Conservation (phyloP, 2,113 vertebrate genomes). For the Cochlearius cochlearius region DNA sequence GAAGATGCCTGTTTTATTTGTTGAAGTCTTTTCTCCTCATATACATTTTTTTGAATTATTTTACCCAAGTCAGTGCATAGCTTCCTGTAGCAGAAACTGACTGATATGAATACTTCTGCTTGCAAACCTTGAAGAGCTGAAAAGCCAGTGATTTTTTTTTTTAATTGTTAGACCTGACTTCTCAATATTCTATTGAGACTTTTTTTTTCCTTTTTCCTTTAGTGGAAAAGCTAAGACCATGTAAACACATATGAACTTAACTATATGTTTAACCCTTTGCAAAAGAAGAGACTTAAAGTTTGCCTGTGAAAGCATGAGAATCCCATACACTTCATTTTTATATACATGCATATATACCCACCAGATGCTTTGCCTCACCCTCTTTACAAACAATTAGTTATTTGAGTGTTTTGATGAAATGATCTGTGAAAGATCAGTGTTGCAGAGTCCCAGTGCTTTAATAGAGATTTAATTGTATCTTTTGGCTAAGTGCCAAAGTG, state of each 20-base stretch:
- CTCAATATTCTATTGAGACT: neutral
- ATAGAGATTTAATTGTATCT: slow-evolving; percentile 21
- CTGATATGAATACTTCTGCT: neutral
- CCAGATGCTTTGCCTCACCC: neutral
- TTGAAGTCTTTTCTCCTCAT: neutral
- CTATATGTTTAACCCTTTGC: neutral
- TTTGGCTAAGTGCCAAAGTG: slow-evolving; percentile 9
- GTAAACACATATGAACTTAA: neutral
- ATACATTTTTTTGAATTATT: neutral
- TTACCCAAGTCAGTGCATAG: neutral
- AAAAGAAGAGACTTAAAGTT: neutral
- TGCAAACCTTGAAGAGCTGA: neutral
- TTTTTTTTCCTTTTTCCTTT: neutral
- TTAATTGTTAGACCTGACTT: neutral
- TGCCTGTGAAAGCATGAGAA: neutral
- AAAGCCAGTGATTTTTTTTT: neutral
- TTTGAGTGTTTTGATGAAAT: slow-evolving; percentile 1
- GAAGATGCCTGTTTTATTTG: neutral
- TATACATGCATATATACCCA: neutral
- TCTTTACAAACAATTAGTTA: neutral
- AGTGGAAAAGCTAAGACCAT: neutral
- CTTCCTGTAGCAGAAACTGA: neutral
- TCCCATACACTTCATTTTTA: neutral
- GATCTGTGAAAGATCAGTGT: neutral
- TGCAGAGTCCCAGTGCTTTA: neutral